These are phyloP conservation scores for Struthio camelus DNA, from an alignment of 2,113 vertebrate species.

Conservation along the genomic window DNA sequence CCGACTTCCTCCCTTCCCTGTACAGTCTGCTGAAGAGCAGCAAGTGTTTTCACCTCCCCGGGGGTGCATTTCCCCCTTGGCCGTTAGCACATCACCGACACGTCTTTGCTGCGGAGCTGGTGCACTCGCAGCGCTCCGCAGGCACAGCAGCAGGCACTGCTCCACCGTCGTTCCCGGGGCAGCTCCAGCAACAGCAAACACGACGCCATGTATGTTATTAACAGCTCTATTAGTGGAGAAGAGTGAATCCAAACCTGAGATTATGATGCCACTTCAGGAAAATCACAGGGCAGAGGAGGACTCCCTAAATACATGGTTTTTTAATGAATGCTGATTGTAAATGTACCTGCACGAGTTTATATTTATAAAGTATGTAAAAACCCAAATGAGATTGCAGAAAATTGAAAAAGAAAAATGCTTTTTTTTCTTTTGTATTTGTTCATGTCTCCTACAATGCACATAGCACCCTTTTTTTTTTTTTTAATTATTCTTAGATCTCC, in stretches of 20 bases:
- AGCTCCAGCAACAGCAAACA: not conserved
- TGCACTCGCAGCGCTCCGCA: not conserved
- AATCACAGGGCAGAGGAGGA: not conserved
- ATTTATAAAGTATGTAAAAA: not conserved
- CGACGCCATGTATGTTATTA: not conserved
- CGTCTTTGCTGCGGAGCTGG: not conserved
- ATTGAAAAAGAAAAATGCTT: not conserved
- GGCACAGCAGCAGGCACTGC: not conserved
- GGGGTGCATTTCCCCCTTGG: not conserved
- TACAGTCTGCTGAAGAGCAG: not conserved
- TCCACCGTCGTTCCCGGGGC: not conserved
- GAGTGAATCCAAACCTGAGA: not conserved
- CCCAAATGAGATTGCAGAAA: not conserved
- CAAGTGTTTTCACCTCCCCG: fast-evolving
- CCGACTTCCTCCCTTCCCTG: not conserved
- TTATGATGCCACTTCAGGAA: not conserved
- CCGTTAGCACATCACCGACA: not conserved
- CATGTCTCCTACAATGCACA: not conserved
- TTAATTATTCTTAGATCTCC: conserved; percentile 40
- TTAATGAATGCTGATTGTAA: not conserved
- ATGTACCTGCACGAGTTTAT: not conserved
- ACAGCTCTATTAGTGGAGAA: fast-evolving
- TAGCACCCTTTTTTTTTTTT: not conserved
- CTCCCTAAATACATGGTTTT: fast-evolving
- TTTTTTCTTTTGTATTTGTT: not conserved